Conservation (phyloP, 35 echinoderm and acorn worm genomes). For the Stichopus chloronotus region DNA sequence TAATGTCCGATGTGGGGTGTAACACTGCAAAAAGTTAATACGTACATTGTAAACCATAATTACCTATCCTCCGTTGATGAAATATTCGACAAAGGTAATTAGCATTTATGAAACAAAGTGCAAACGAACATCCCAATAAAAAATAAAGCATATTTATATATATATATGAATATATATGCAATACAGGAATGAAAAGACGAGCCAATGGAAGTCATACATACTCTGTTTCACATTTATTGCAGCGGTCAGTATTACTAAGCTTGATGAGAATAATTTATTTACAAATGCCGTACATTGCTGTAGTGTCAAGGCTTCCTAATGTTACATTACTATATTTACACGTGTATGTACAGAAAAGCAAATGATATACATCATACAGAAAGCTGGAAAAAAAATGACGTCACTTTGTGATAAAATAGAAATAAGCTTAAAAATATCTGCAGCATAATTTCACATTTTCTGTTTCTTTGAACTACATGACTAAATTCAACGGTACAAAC, state of each 20-base stretch:
- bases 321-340: not conserved
- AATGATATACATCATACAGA: not conserved
- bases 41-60: too few relatives aligned
- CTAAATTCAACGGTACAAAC: too few relatives aligned
- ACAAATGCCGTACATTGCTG: not conserved
- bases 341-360: not conserved
- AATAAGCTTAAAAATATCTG: not conserved
- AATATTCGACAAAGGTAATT: too few relatives aligned
- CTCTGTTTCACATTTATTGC: not conserved
- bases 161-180: not conserved
- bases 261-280: not conserved
- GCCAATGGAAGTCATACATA: not conserved
- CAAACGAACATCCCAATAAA: not conserved
- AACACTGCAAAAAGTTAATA: too few relatives aligned
- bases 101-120: too few relatives aligned
- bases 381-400: not conserved
- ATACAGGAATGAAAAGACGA: not conserved
- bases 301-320: not conserved
- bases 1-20: too few relatives aligned
- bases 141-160: not conserved
- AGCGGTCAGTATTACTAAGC: not conserved
- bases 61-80: too few relatives aligned
- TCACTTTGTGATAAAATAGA: not conserved
- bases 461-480: too few relatives aligned
- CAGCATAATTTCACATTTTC: not conserved